Percentiles rank a stretch among this genome's conserved stretches.
Conservation (phyloP, 2,888 invertebrate genomes). For the Euzetes globulus region DNA sequence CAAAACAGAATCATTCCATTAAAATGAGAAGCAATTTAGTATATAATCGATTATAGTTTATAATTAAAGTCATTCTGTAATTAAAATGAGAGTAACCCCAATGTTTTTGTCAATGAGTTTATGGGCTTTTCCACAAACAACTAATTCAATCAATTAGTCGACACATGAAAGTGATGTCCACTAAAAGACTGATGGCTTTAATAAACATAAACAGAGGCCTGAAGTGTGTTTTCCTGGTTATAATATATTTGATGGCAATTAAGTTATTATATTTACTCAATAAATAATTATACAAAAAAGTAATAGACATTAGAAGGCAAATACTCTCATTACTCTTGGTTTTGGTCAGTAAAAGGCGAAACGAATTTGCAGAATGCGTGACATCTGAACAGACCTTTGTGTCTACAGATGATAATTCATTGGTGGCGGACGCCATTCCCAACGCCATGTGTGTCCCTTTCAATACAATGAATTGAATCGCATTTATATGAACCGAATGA, state of each 20-base stretch:
- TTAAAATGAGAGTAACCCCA: no score
- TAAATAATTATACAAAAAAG: neutral
- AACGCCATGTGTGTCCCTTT: conserved; percentile 10
- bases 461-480: neutral
- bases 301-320: neutral
- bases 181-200: neutral
- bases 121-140: neutral
- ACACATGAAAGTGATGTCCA: neutral
- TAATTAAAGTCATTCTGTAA: no score
- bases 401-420: conserved; percentile 1
- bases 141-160: neutral
- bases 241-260: conserved; percentile 13
- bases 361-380: neutral
- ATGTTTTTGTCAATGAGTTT: neutral
- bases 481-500: neutral
- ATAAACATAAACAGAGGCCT: neutral
- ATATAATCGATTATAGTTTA: no score
- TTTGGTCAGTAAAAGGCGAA: neutral
- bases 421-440: neutral
- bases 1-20: no score
- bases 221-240: neutral
- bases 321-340: neutral
- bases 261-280: conserved; percentile 2
- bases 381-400: neutral
- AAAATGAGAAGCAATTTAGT: no score